Evolutionary conservation across 2,888 invertebrate species (phyloP).

Genomic region (Clusia tigrina): DNA sequence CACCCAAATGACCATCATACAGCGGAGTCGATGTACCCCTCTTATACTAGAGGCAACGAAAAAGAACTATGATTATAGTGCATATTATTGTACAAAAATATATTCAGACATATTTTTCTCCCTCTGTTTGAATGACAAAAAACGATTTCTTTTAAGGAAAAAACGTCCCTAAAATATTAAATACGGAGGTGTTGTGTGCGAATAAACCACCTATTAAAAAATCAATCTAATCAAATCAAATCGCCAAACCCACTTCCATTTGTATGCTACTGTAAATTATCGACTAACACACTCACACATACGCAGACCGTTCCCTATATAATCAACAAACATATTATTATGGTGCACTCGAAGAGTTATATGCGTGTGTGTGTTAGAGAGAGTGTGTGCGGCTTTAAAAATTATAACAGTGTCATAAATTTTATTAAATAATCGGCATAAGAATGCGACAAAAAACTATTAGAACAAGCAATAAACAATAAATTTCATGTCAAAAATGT

Average conservation of each 20-base stretch:
- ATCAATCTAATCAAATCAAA: background rate
- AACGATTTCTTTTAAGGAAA: too few species aligned
- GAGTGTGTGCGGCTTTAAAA: background rate
- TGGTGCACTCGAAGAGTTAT: background rate
- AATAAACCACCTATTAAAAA: background rate
- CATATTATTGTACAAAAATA: too few species aligned
- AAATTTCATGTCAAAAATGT: conserved; percentile 48
- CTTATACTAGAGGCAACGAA: too few species aligned
- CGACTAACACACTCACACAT: background rate
- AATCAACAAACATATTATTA: background rate
- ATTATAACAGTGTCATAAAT: conserved; percentile 14
- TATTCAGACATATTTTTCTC: too few species aligned
- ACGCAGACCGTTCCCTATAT: background rate
- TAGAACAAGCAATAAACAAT: conserved; percentile 54
- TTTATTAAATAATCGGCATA: conserved; percentile 7
- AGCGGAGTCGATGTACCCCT: too few species aligned
- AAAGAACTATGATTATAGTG: too few species aligned
- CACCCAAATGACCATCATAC: too few species aligned
- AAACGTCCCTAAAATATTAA: too few species aligned
- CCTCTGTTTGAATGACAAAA: too few species aligned
- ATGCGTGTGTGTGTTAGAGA: background rate
- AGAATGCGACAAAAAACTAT: conserved; percentile 50
- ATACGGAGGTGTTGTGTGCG: too few species aligned
- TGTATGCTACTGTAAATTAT: background rate
- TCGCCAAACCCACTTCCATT: background rate